Percentiles rank a stretch among this genome's conserved stretches.
phyloP scores from a whole-genome alignment of 23 tunicate species.

The Trididemnum clinides region DNA sequence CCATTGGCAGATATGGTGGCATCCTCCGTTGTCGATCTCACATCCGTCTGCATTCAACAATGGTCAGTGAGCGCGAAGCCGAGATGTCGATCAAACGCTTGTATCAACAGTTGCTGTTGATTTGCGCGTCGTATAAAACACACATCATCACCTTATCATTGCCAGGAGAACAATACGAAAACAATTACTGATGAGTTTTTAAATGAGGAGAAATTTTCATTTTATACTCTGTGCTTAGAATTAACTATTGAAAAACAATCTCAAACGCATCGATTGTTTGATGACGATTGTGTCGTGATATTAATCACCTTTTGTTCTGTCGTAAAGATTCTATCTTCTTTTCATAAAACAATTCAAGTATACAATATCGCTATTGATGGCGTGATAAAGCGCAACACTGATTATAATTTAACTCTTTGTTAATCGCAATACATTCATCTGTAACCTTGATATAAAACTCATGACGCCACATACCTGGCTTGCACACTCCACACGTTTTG shows the following conservation, averaged over 20 bases:
- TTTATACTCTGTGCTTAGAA: too few species aligned
- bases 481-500: neutral
- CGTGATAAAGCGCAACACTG: neutral
- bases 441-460: neutral
- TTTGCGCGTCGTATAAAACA: neutral
- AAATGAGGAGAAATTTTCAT: too few species aligned
- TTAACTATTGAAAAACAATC: too few species aligned
- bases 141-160: neutral
- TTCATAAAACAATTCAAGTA: too few species aligned
- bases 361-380: too few species aligned
- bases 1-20: slow-evolving; percentile 45
- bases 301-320: too few species aligned
- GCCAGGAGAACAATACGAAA: too few species aligned
- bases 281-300: too few species aligned
- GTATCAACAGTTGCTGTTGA: neutral
- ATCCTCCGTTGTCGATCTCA: slow-evolving; percentile 42
- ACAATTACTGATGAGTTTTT: too few species aligned
- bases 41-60: slow-evolving; percentile 26
- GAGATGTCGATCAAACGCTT: neutral
- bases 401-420: neutral
- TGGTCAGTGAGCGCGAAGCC: neutral
- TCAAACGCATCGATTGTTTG: too few species aligned
- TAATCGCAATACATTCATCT: neutral
- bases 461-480: neutral
- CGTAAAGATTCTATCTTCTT: neutral